Base-by-base conservation (phyloP, 2,113 vertebrate species). In the Sinocyclocheilus anshuiensis region DNA sequence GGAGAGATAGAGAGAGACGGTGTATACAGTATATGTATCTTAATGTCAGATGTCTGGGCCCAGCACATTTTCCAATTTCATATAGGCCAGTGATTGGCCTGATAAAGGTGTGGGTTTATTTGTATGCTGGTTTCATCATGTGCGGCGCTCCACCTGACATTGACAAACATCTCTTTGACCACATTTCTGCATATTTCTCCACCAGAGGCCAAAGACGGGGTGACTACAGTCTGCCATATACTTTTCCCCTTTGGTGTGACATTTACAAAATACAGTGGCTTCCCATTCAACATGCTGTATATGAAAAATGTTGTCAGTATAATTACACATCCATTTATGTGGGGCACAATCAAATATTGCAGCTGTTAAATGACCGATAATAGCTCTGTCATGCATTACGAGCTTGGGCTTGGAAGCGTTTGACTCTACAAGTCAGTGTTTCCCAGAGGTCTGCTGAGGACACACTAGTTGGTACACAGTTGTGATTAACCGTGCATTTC, bases 101-200 rank as follows among this genome's bases (percentile, higher is more conserved):
- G 91, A 92, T 90, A 79, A 92, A 91, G 83, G 45, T 89, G 1
- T 77, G 72, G 87, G 87, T 91, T 93, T 84, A 87, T 94, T 94
- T 94, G 90, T 92, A 94, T 94, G 92, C 94, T 93, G 90, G 90
- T 24, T 88, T 87, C 89, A 81, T 90, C 86, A 84, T 87, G 48
- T 77, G 77, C 84, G 79, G 86, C 88, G 87, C 92, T 91, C 91
- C 92, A 90, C 92, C 91, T 92, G 91, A 93, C 94, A 90, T 92
- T 91, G 92, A 94, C 94, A 94, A 94, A 92, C 93, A 92, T 94
- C 92, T 88, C 93, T 94, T 94, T 94, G 93, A 94, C 93, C 91
- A 87, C 82, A 63, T 85, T 86, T 90, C 86, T 89, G 92, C 90
- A 89, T 85, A 90, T 91, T 89, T 50, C 63, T 91, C 85, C 87